Conservation (phyloP, 2,888 invertebrate species). For the Gerris lacustris region DNA sequence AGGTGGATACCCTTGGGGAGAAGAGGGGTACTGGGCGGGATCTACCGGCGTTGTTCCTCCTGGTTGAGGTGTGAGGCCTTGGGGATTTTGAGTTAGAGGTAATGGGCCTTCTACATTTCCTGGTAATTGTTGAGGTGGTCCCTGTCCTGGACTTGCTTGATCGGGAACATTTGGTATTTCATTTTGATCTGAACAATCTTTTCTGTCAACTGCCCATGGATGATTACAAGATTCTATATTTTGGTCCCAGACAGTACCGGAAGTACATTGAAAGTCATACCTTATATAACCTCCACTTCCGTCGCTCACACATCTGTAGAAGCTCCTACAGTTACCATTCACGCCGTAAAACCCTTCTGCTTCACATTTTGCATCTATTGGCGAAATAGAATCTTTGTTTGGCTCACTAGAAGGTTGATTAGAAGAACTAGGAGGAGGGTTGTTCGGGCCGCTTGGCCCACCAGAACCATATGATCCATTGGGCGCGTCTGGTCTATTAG, state of each 20-base stretch:
- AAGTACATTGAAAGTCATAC: constrained; percentile 44
- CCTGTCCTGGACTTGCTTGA: constrained; percentile 2
- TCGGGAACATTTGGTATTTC: not conserved
- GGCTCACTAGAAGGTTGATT: not conserved
- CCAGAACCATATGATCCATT: no score
- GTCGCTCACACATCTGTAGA: constrained; percentile 36
- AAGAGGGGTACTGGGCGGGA: constrained; percentile 16
- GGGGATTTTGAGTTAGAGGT: not conserved
- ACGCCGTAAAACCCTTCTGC: constrained; percentile 29
- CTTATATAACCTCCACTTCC: constrained; percentile 35
- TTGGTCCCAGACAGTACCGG: constrained; percentile 47
- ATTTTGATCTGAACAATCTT: constrained; percentile 25
- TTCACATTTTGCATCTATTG: constrained; percentile 19
- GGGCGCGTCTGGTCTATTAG: no score
- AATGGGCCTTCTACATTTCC: not conserved
- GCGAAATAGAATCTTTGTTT: not conserved
- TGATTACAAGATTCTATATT: constrained; percentile 42
- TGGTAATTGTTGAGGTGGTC: not conserved
- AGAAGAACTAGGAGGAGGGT: not conserved
- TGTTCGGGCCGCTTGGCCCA: no score
- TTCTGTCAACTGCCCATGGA: constrained; percentile 36
- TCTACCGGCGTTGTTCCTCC: constrained; percentile 8
- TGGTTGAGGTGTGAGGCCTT: constrained; percentile 5
- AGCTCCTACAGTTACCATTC: constrained; percentile 35
- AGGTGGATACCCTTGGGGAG: constrained; percentile 9